Evolutionary conservation across 1,140 invertebrate genomes (phyloP).

Genomic region (Lanistes nyassanus): DNA sequence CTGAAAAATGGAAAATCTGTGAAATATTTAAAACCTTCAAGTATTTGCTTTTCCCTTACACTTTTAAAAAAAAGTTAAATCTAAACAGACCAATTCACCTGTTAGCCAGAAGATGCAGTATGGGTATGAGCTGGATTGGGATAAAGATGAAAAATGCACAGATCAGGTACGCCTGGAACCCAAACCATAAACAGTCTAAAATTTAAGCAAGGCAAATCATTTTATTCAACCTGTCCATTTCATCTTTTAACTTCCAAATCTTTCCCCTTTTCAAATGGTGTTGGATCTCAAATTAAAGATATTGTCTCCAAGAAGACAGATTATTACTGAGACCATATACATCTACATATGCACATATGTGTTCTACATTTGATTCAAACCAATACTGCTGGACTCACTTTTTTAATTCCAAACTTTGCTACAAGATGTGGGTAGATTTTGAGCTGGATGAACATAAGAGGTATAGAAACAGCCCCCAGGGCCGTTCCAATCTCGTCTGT

Average conservation of each 20-base stretch:
- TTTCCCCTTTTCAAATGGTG: neutral
- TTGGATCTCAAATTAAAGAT: no score
- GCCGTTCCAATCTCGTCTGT: slow-evolving; percentile 54
- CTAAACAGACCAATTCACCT: slow-evolving; percentile 29
- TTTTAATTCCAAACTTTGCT: slow-evolving; percentile 48
- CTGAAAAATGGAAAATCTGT: no score
- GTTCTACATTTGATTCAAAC: neutral
- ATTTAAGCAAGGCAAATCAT: slow-evolving; percentile 3
- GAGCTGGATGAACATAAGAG: slow-evolving; percentile 54
- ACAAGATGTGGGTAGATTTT: slow-evolving; percentile 51
- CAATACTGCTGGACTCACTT: slow-evolving; percentile 34
- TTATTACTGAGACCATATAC: no score
- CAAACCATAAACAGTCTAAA: neutral
- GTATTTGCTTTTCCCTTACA: neutral
- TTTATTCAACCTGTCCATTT: neutral
- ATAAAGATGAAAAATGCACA: slow-evolving; percentile 34
- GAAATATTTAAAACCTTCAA: no score
- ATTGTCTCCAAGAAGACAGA: no score
- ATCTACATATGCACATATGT: no score
- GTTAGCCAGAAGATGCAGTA: slow-evolving; percentile 39
- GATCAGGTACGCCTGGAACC: slow-evolving; percentile 49
- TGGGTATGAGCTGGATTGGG: slow-evolving; percentile 36
- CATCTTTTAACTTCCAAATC: neutral
- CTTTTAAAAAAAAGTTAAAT: no score
- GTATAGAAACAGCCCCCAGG: slow-evolving; percentile 47